These are phyloP conservation scores for Plectrocnemia conspersa DNA, from an alignment of 1,140 invertebrate genomes.

Conservation along the genomic window DNA sequence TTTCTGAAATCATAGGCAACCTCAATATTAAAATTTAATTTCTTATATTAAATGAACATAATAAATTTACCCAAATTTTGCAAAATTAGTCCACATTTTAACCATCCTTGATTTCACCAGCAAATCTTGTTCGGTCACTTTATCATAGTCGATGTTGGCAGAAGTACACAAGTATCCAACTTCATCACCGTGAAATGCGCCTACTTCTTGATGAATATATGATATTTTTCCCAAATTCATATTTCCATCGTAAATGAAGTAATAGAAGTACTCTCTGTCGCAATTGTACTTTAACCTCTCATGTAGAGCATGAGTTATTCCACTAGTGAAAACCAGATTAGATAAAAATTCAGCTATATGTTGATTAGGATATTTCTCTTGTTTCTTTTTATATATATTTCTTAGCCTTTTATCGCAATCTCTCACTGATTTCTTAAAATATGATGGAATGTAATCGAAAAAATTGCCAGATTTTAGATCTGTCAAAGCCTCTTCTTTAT, in stretches of 20 bases:
- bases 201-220: constrained; percentile 5
- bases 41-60: not conserved
- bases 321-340: constrained; percentile 9
- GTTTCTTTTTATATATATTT: constrained; percentile 2
- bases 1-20: not conserved
- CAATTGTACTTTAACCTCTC: not conserved
- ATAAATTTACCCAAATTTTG: constrained; percentile 40
- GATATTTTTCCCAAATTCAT: constrained; percentile 11
- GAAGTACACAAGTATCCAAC: constrained; percentile 33
- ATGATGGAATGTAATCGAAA: not conserved
- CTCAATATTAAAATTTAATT: not conserved
- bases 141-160: not conserved
- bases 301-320: not conserved
- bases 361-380: constrained; percentile 8
- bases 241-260: constrained; percentile 11
- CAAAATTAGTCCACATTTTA: constrained; percentile 47
- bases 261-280: constrained; percentile 7
- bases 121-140: constrained; percentile 10
- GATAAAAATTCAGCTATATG: constrained; percentile 6
- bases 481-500: not conserved
- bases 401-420: not conserved
- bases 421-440: not conserved
- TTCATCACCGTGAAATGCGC: constrained; percentile 35
- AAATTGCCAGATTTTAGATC: not conserved
- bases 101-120: constrained; percentile 37